Evolutionary conservation across 2,113 vertebrate species (phyloP).

Genomic region (Tautogolabrus adspersus): DNA sequence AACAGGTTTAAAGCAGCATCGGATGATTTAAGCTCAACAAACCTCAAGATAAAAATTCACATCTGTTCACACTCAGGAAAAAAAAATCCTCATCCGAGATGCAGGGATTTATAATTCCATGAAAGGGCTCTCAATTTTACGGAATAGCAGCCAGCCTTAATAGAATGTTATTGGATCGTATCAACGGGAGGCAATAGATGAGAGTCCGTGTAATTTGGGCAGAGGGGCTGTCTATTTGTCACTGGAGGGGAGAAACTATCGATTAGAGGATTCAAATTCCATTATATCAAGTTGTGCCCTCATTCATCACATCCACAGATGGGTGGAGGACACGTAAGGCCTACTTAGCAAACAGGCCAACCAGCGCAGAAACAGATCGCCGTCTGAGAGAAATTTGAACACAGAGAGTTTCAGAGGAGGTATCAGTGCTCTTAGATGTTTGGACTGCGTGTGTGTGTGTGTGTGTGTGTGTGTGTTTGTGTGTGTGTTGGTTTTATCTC

Average conservation of each 20-base stretch:
- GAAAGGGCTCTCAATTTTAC: constrained; percentile 79
- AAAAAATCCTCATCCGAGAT: constrained; percentile 43
- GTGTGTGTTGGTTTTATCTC: constrained; percentile 47
- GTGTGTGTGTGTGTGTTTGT: constrained; percentile 19
- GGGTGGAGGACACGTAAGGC: constrained; percentile 41
- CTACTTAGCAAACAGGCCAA: constrained; percentile 53
- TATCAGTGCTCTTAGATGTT: constrained; percentile 10
- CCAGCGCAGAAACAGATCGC: neutral
- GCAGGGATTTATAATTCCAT: constrained; percentile 70
- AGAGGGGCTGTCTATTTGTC: constrained; percentile 80
- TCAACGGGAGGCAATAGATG: constrained; percentile 76
- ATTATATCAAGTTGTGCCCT: constrained; percentile 74
- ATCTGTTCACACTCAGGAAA: constrained; percentile 8
- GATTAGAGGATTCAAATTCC: constrained; percentile 83
- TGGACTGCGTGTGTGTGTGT: neutral
- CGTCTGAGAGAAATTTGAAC: neutral
- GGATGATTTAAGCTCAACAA: neutral
- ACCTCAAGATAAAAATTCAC: constrained; percentile 18
- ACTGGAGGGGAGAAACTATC: constrained; percentile 81
- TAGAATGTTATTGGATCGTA: constrained; percentile 80
- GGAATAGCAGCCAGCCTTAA: constrained; percentile 73
- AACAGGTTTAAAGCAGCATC: constrained; percentile 1
- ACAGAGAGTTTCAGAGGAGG: constrained; percentile 10
- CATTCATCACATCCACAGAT: constrained; percentile 74
- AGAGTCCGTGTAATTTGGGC: constrained; percentile 76